Base-by-base conservation (phyloP, 2,888 invertebrate species). In the Acleris cristana region DNA sequence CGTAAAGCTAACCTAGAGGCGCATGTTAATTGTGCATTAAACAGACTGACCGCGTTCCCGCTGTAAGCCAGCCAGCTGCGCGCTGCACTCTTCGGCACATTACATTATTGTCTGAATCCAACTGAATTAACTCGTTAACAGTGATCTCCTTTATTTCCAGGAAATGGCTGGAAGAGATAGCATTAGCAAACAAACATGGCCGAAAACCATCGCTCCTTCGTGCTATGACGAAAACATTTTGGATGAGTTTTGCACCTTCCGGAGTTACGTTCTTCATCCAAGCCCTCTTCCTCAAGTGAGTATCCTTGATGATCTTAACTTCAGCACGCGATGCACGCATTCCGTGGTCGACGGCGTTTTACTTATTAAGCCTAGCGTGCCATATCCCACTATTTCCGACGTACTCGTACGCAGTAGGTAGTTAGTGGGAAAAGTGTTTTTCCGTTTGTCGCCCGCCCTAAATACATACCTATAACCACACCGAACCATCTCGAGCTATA, bases 101-200 rank as follows among this genome's bases (percentile, higher is more conserved):
- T 40, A 40, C 40, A 4, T 40, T 40, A 40, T 40, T 40, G 40
- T 4, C 40, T n/a, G n/a, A n/a, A 40, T 40, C 40, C 40, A 14
- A 40, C 40, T 14, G 40, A 40, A 40, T 40, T 40, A 40, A 14
- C 4, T 40, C 14, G 40, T 40, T 40, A 40, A 40, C 40, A 40
- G 52, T 71, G 64, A 74, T 70, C 69, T 75, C 72, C 66, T 72
- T 77, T 81, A 71, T 79, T 90, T 91, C 76, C 87, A 96, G 96
- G 78, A 94, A 95, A 90, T 96, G 96, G 96, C 86, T 93, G 69
- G 94, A 94, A 80, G 95, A 96, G 85, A 84, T 95, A 71, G 92
- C 94, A 70, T 84, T 90, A 69, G 93, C 94, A 2, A 92, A 89
- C 80, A 92, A 89, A 65, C 90, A 93, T 72, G 92, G 93, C 14